Evolutionary conservation across 2,113 vertebrate species (phyloP).

Genomic region (Macaca fascicularis): DNA sequence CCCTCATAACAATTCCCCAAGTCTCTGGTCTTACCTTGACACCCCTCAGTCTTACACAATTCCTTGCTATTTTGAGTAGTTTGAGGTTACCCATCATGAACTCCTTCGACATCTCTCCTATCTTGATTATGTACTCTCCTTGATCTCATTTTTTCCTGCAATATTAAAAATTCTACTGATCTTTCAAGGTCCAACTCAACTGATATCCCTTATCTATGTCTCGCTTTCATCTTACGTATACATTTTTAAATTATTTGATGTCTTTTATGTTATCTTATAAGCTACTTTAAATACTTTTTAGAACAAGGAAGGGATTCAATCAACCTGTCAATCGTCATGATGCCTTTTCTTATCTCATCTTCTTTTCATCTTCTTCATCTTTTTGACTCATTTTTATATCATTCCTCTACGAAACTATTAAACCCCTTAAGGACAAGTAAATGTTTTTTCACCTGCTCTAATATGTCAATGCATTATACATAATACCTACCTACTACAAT

Average conservation of each 20-base stretch:
- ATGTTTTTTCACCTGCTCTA: background rate
- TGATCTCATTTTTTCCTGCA: conserved; percentile 5
- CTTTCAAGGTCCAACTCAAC: conserved; percentile 24
- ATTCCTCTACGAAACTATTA: background rate
- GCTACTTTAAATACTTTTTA: conserved; percentile 46
- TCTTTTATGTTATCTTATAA: conserved; percentile 45
- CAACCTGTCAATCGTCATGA: background rate
- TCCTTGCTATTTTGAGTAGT: background rate
- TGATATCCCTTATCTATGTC: background rate
- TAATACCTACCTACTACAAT: background rate
- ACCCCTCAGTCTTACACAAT: background rate
- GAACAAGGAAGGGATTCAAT: conserved; percentile 54
- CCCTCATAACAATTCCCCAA: background rate
- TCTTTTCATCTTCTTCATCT: conserved; percentile 30
- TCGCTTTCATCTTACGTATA: conserved; percentile 44
- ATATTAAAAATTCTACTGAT: conserved; percentile 17
- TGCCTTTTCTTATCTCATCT: conserved; percentile 2
- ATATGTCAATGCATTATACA: background rate
- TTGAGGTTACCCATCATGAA: conserved; percentile 35
- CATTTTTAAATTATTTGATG: conserved; percentile 50
- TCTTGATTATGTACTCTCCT: conserved; percentile 16
- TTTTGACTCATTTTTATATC: conserved; percentile 2
- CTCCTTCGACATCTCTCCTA: background rate
- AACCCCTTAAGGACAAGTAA: background rate
- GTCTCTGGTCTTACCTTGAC: background rate